Base-by-base conservation (phyloP, 2,888 invertebrate species). In the Leucophenga maculata region DNA sequence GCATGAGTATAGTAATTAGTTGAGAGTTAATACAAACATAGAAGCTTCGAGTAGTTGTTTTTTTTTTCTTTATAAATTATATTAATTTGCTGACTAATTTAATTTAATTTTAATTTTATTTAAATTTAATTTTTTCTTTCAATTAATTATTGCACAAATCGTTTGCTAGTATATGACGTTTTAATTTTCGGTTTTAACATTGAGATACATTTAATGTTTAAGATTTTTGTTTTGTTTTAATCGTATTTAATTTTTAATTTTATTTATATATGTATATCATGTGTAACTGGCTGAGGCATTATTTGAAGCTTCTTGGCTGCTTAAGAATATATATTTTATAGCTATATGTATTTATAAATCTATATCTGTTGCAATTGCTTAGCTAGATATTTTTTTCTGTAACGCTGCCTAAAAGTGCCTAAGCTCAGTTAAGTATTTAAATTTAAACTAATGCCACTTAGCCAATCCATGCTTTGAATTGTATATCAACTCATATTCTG, bases 131-230 rank as follows among this genome's bases (percentile, higher is more conserved):
- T n/a, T n/a, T n/a, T n/a, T n/a, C 9, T 62, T 62, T 14, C 3
- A 46, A n/a, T 46, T 3, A 18, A 39, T 60, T 46, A 18, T 64
- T 64, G 39, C 39, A 39, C 39, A 39, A 11, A 39, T 39, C 39
- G 39, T 39, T 48, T 50, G n/a, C 16, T 32, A 31, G 16, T 60
- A 18, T n/a, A 39, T 20, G 39, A 18, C 16, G 26, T 4, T 22
- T 55, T 55, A 2, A 26, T 22, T 55, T 55, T 4, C 16, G 52
- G 55, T 1, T 26, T n/a, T 26, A 55, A 50, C 50, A 50, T 64
- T 64, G 22, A 64, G 64, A 64, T 13, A 64, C 26, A 64, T 3
- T 50, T 39, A 60, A 60, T 60, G n/a, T n/a, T n/a, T n/a, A n/a
- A 39, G 39, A 22, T 22, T 6, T n/a, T 16, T 18, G 13, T 13